Evolutionary conservation across 30 jellyfish, hydroid and myxozoan genomes (phyloP).

Genomic region (Sanderia malayensis): DNA sequence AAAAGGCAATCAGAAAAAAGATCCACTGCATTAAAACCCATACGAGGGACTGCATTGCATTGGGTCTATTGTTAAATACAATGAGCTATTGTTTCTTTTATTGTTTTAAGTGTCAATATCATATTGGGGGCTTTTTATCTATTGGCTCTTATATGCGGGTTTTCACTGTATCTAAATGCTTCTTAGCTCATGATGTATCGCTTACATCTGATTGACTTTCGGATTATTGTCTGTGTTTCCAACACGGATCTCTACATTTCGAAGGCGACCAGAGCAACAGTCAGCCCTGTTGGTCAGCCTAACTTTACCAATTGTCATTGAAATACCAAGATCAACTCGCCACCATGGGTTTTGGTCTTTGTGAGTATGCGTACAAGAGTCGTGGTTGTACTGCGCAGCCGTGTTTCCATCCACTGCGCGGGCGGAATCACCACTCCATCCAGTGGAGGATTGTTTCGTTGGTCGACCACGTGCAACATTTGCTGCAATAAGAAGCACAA

Average conservation of each 20-base stretch:
- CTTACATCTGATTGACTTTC: constrained; percentile 27
- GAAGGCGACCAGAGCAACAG: constrained; percentile 35
- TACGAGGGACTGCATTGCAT: no score
- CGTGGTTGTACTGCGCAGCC: constrained; percentile 1
- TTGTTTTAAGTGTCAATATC: no score
- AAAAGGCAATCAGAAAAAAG: no score
- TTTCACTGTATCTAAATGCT: no score
- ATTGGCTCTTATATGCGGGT: no score
- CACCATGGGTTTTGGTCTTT: constrained; percentile 44
- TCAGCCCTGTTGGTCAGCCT: constrained; percentile 35
- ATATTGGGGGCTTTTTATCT: no score
- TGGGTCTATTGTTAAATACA: no score
- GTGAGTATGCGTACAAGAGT: constrained; percentile 46
- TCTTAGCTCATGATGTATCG: no score
- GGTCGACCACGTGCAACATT: constrained; percentile 45
- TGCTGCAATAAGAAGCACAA: constrained; percentile 1
- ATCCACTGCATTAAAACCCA: no score
- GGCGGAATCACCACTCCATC: neutral
- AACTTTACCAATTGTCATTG: constrained; percentile 15
- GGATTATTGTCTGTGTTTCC: constrained; percentile 23
- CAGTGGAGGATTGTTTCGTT: constrained; percentile 36
- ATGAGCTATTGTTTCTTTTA: no score
- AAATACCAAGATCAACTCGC: constrained; percentile 50
- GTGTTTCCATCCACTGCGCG: constrained; percentile 47
- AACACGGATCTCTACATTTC: constrained; percentile 18